phyloP scores from a whole-genome alignment of 2,797 vertebrate genomes.

The Limosa lapponica region DNA sequence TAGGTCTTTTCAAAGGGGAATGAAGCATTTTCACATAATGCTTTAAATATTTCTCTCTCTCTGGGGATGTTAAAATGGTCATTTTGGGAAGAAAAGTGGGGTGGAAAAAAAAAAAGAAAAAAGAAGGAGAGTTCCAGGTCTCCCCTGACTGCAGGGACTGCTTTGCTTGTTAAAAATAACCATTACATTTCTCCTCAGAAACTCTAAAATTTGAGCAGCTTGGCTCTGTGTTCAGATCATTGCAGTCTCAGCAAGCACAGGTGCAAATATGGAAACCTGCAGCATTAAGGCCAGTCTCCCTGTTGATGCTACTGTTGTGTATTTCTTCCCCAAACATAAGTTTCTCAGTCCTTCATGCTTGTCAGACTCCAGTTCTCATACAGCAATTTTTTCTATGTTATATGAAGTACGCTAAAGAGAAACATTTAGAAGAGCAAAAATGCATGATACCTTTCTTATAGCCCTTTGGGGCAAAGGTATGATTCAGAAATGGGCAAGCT shows the following conservation, averaged over 20 bases:
- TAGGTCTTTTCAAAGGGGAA: not conserved
- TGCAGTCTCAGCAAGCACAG: not conserved
- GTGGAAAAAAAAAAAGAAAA: accelerated
- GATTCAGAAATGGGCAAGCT: not conserved
- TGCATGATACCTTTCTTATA: not conserved
- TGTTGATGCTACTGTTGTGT: not conserved
- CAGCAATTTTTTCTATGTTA: not conserved
- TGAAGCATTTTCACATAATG: not conserved
- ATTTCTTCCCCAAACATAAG: not conserved
- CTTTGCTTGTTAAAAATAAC: not conserved
- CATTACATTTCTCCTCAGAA: not conserved
- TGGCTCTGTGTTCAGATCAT: not conserved
- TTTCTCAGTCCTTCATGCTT: not conserved
- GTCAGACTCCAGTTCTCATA: not conserved
- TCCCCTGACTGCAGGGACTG: not conserved
- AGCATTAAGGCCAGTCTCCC: not conserved
- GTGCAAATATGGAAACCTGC: not conserved
- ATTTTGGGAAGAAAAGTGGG: not conserved
- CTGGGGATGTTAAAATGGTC: not conserved
- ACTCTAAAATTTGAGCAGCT: not conserved
- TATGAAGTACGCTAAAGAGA: not conserved
- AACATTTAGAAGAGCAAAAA: not conserved
- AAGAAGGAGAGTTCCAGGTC: not conserved
- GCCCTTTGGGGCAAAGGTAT: not conserved
- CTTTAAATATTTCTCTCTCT: not conserved